Base-by-base conservation (phyloP, 1,140 invertebrate genomes). In the Zaprionus camerounensis region DNA sequence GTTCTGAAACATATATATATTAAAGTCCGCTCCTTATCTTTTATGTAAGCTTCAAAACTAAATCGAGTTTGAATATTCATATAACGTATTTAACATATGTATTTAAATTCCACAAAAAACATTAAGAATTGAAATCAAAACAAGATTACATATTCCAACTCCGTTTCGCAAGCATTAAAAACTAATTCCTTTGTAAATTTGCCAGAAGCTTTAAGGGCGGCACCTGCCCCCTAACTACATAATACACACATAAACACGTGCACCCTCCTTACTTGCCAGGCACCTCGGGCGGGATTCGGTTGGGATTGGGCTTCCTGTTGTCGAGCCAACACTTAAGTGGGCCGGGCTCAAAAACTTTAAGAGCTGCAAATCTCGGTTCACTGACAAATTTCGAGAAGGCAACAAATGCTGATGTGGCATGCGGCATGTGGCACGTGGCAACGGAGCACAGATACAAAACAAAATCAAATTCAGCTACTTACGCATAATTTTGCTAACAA, bases 381-480 rank as follows among this genome's bases (percentile, higher is more conserved):
- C 20, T 49, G 46, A 22, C 46, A 49, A 49, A 49, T 49, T 22
- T 20, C 46, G 20, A 20, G 46, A 49, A 41, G 38, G 38, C 38
- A 34, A 34, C 31, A 34, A 34, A 41, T 41, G 46, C 46, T 11
- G 46, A 20, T 20, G 20, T 49, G 46, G 46, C 46, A 51, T 12
- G 46, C 22, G 46, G 20, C 46, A 13, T 9, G 46, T 49, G 46
- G 46, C 9, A 58, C 17, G 20, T 15, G 28, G 36, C 26, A 38
- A n/a, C 15, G 41, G 41, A n/a, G 41, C 41, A 15, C 36, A 38
- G 12, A 38, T 11, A 13, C 22, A 31, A 57, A 63, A 66, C 63
- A 41, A 77, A 77, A 73, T 76, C 63, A 67, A 72, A 61, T 63
- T 66, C 56, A 34, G 63, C 62, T 66, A 76, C 69, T 76, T 63